A percentile compares a stretch with the other conserved stretches of the same genome.
Evolutionary conservation across 2,113 vertebrate genomes (phyloP).

Genomic region (Haemorhous mexicanus): DNA sequence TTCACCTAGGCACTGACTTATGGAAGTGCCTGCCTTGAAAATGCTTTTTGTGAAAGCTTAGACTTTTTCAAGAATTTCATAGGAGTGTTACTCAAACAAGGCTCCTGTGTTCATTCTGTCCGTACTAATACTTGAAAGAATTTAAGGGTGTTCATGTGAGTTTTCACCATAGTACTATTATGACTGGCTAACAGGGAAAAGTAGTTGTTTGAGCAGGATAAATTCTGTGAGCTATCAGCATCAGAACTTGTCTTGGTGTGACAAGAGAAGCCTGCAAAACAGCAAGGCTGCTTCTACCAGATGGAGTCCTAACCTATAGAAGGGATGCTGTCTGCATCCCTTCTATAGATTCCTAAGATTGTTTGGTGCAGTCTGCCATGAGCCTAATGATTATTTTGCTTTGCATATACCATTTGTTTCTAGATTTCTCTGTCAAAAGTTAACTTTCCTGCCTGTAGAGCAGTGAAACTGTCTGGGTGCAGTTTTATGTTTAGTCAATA

Average conservation of each 20-base stretch:
- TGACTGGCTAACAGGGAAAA: neutral
- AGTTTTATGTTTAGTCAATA: neutral
- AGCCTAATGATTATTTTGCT: neutral
- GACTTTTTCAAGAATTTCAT: conserved; percentile 10
- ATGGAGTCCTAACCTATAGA: neutral
- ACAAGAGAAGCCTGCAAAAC: neutral
- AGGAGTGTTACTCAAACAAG: neutral
- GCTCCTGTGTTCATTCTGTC: conserved; percentile 22
- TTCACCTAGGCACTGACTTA: neutral
- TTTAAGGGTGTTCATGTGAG: neutral
- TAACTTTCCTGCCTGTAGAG: neutral
- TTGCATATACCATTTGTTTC: neutral
- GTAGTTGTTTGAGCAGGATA: neutral
- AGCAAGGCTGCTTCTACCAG: neutral
- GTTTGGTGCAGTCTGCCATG: neutral
- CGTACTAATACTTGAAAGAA: conserved; percentile 36
- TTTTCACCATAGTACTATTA: neutral
- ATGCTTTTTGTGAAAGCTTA: neutral
- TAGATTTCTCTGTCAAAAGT: neutral
- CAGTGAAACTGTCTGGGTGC: neutral
- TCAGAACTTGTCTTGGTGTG: neutral
- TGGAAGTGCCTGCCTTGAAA: neutral
- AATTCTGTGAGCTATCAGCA: neutral
- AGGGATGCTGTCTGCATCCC: neutral
- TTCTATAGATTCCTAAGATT: neutral